Evolutionary conservation across 2,797 vertebrate species (phyloP).

Genomic region (Bufotes viridis): DNA sequence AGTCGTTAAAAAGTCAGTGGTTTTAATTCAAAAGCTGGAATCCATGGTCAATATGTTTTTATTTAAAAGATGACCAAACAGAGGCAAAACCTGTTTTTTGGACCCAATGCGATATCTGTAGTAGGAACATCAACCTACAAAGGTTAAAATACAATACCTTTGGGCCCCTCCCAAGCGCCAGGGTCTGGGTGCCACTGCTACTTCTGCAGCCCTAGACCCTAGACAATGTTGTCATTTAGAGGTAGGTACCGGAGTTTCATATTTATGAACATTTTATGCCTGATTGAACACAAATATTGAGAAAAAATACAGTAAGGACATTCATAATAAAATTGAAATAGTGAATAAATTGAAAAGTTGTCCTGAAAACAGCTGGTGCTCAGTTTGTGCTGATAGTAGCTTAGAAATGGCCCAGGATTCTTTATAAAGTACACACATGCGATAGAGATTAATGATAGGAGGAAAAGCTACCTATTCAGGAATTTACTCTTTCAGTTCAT

Average conservation of each 20-base stretch:
- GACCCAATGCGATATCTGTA: too few species aligned
- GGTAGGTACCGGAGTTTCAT: neutral
- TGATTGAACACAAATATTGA: slow-evolving; percentile 70
- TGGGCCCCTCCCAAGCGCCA: too few species aligned
- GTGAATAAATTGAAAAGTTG: slow-evolving; percentile 59
- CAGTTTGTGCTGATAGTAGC: slow-evolving; percentile 67
- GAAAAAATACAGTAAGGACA: slow-evolving; percentile 68
- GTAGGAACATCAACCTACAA: too few species aligned
- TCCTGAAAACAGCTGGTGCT: slow-evolving; percentile 72
- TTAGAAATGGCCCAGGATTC: slow-evolving; percentile 51
- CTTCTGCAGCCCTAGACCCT: neutral
- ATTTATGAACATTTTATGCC: slow-evolving; percentile 51
- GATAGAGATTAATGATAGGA: slow-evolving; percentile 53
- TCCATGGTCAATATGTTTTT: too few species aligned
- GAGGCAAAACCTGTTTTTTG: too few species aligned
- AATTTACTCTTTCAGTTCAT: slow-evolving; percentile 71
- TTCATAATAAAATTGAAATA: slow-evolving; percentile 62
- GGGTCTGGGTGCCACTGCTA: too few species aligned
- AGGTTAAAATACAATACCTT: too few species aligned
- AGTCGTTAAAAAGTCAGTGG: too few species aligned
- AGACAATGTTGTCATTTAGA: neutral
- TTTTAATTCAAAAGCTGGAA: too few species aligned
- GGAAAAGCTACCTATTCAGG: slow-evolving; percentile 63
- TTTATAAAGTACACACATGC: slow-evolving; percentile 63
- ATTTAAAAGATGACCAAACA: too few species aligned